Percentiles rank a stretch among this genome's conserved stretches.
These are phyloP conservation scores for Pteromalus puparum DNA, from an alignment of 1,140 invertebrate genomes.

Conservation along the genomic window DNA sequence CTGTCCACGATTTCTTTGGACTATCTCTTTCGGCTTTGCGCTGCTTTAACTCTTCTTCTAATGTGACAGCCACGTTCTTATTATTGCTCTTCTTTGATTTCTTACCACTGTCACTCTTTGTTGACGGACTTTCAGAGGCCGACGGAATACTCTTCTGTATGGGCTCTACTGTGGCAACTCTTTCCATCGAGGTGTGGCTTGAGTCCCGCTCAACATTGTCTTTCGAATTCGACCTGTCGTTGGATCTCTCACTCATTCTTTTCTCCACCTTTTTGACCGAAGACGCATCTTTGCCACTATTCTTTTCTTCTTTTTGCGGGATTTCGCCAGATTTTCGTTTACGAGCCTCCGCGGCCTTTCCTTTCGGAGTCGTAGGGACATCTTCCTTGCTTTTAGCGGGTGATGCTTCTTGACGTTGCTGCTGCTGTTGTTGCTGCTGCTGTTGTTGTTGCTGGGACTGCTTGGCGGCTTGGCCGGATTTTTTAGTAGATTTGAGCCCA, in stretches of 20 bases:
- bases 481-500: conserved; percentile 72
- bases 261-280: conserved; percentile 83
- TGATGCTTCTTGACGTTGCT: conserved; percentile 56
- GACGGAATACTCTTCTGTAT: conserved; percentile 23
- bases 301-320: conserved; percentile 74
- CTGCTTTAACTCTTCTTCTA: conserved; percentile 78
- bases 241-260: conserved; percentile 74
- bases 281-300: conserved; percentile 77
- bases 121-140: conserved; percentile 8
- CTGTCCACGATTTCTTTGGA: conserved; percentile 72
- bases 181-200: conserved; percentile 2
- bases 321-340: conserved; percentile 78
- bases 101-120: conserved; percentile 58
- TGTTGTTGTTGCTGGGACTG: conserved; percentile 52
- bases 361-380: conserved; percentile 48
- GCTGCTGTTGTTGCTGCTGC: conserved; percentile 56
- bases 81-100: conserved; percentile 58
- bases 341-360: conserved; percentile 71
- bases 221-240: conserved; percentile 52
- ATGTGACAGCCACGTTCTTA: conserved; percentile 64
- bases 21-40: conserved; percentile 74
- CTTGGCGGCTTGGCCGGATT: conserved; percentile 56
- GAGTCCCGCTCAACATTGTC: conserved; percentile 32
- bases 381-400: conserved; percentile 63
- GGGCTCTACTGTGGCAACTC: conserved; percentile 41